Percentiles rank a stretch among this genome's conserved stretches.
phyloP scores from a whole-genome alignment of 2,797 vertebrate genomes.

The Chrysocyon brachyurus region DNA sequence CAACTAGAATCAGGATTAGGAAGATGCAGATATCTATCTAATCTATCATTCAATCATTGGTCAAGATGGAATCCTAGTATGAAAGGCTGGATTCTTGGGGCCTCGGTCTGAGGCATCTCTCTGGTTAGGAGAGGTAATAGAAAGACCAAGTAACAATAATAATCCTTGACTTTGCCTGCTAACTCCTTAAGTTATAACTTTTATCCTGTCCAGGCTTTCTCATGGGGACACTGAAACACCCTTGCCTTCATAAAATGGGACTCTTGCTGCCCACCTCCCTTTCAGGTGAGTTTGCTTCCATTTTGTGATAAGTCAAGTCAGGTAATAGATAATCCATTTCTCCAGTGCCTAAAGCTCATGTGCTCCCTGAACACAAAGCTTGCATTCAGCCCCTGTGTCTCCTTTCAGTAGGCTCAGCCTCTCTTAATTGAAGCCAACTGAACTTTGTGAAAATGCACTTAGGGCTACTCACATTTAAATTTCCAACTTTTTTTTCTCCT shows the following conservation, averaged over 20 bases:
- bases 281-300: background rate
- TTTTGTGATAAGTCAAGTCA: background rate
- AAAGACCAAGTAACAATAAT: background rate
- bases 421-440: background rate
- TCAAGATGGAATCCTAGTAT: background rate
- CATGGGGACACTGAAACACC: background rate
- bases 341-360: background rate
- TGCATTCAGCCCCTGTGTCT: background rate
- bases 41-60: background rate
- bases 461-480: slow-evolving; percentile 54
- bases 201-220: background rate
- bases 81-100: background rate
- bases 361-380: background rate
- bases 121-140: background rate
- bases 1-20: slow-evolving; percentile 7
- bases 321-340: background rate
- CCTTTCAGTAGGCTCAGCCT: background rate
- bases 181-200: background rate
- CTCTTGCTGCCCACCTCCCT: background rate
- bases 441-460: background rate
- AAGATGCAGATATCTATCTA: background rate
- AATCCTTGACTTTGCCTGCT: background rate
- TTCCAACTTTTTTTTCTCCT: slow-evolving; percentile 21
- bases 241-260: background rate
- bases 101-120: background rate